These are phyloP conservation scores for Adelphocoris suturalis DNA, from an alignment of 2,888 invertebrate genomes.

Conservation along the genomic window DNA sequence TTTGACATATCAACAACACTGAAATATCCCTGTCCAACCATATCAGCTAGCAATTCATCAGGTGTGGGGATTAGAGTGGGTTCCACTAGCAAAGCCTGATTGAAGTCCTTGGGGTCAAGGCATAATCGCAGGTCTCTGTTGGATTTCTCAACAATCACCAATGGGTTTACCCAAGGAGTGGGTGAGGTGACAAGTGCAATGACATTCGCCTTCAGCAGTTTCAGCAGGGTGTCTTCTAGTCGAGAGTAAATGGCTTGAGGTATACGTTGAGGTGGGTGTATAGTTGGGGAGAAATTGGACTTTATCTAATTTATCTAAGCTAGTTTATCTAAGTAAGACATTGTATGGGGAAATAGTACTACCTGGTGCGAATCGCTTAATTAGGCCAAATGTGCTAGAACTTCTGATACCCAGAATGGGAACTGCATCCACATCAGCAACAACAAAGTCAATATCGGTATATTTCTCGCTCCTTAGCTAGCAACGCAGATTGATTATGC, in stretches of 20 bases:
- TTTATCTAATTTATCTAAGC: not conserved
- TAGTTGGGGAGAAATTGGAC: conserved; percentile 58
- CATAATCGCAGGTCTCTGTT: conserved; percentile 75
- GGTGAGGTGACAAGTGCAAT: conserved; percentile 74
- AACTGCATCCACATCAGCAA: conserved; percentile 30
- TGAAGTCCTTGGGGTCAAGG: conserved; percentile 75
- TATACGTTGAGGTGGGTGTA: conserved; percentile 74
- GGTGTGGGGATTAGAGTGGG: conserved; percentile 73
- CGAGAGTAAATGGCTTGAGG: conserved; percentile 73
- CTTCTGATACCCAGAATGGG: conserved; percentile 26
- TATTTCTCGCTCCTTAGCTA: not conserved
- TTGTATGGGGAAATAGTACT: not conserved
- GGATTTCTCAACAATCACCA: conserved; percentile 74
- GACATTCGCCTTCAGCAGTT: conserved; percentile 71
- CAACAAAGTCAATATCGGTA: not conserved
- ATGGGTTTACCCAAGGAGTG: conserved; percentile 75
- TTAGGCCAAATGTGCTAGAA: not conserved
- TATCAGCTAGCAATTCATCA: conserved; percentile 73
- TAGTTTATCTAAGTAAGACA: not conserved
- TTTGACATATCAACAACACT: conserved; percentile 72
- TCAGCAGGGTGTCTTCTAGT: conserved; percentile 72
- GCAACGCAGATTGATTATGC: not conserved
- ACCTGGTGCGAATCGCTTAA: not conserved
- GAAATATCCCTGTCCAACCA: conserved; percentile 72
- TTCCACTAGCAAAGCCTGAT: conserved; percentile 73